Evolutionary conservation across 2,888 invertebrate genomes (phyloP), one percentile per base, ranked within the genome.

Genomic region (Ennomos quercinarius): DNA sequence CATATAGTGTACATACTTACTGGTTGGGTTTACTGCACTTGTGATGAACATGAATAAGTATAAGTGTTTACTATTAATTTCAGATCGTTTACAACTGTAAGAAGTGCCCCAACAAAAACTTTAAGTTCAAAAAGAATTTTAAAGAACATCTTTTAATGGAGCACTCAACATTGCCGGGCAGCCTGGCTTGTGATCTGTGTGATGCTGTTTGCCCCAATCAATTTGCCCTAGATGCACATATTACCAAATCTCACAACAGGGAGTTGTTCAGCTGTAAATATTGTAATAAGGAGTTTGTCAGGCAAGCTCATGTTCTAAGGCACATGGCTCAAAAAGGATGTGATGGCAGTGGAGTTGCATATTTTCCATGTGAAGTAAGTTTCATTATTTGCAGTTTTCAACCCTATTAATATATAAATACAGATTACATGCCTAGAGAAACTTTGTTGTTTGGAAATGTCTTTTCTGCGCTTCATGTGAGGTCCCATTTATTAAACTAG

Each of bases 291-390:
- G 94, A 94, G 63, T 97, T 97, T 82, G 96, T 95, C 1, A 91
- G 97, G 57, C 95, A 95, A 61, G 96, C 96, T 70, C 97, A 97
- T 84, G 93, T 97, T 42, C 89, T 95, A 63, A 88, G 96, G 12
- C 96, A 96, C 74, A 91, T 95, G 77, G 83, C 93, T 41, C 95
- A 95, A 73, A 95, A 94, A 50, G 95, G 95, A n/a, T 96, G 96
- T 79, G 60, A 61, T 48, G 95, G 95, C 5, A 78, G 73, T n/a
- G 66, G 62, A 52, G 64, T 77, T 46, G 54, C 73, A 1, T 61
- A 68, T 35, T 85, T 71, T 67, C 73, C 77, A 12, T 91, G 91
- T 78, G 89, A 89, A 72, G 91, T 91, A 78, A 81, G 81, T 48
- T 51, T 42, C 53, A 46, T 58, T 61, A 81, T 80, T 48, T 43